Evolutionary conservation across 2,888 invertebrate genomes (phyloP).

Genomic region (Ophion obscuratus): DNA sequence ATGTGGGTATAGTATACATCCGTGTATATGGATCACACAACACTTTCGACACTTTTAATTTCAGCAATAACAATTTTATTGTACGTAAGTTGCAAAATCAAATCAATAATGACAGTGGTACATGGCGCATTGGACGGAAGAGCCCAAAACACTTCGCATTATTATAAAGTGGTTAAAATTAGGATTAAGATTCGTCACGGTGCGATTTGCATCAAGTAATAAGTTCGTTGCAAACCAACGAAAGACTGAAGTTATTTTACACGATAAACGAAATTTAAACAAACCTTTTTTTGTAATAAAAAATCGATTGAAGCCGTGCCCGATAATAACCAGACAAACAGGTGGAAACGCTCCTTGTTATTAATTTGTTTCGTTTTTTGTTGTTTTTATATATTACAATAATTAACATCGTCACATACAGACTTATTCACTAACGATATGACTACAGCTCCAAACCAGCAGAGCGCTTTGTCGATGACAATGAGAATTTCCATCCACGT

Average conservation of each 20-base stretch:
- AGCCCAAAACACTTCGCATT: constrained; percentile 83
- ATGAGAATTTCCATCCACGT: constrained; percentile 76
- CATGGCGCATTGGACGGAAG: constrained; percentile 83
- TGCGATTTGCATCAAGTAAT: constrained; percentile 77
- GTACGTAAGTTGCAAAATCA: constrained; percentile 80
- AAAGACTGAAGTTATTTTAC: constrained; percentile 73
- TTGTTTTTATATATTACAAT: constrained; percentile 80
- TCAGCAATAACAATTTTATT: constrained; percentile 82
- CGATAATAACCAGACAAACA: constrained; percentile 79
- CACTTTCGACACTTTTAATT: constrained; percentile 66
- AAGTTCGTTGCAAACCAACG: constrained; percentile 76
- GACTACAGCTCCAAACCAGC: constrained; percentile 83
- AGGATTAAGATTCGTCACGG: constrained; percentile 80
- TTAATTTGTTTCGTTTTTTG: constrained; percentile 71
- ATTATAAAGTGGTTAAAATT: constrained; percentile 79
- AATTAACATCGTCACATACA: constrained; percentile 83
- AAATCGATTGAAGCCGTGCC: constrained; percentile 81
- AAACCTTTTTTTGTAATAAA: constrained; percentile 78
- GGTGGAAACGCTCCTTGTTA: constrained; percentile 80
- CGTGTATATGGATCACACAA: constrained; percentile 42
- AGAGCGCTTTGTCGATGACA: constrained; percentile 80
- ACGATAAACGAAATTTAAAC: constrained; percentile 73
- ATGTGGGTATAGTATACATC: not conserved
- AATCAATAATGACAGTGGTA: constrained; percentile 81
- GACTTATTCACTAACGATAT: constrained; percentile 83